Evolutionary conservation across 2,113 vertebrate species (phyloP).

Genomic region (Marmota monax): DNA sequence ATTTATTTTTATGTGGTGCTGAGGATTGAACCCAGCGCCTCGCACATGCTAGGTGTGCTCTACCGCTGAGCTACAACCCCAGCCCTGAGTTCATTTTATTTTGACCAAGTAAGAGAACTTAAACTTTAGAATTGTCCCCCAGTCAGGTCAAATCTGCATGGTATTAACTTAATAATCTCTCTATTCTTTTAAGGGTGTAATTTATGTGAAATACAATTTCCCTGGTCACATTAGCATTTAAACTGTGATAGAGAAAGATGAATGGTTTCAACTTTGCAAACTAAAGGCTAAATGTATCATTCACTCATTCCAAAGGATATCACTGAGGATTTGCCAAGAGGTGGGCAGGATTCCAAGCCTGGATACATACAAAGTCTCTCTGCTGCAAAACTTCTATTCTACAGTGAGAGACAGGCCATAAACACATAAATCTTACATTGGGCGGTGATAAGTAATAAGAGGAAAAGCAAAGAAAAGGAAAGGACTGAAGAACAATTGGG

Average conservation of each 20-base stretch:
- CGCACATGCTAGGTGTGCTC: too few relatives aligned
- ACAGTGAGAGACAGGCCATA: neutral
- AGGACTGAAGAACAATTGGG: neutral
- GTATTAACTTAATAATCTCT: conserved; percentile 14
- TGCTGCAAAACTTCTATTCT: neutral
- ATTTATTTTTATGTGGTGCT: too few relatives aligned
- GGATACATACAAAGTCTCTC: neutral
- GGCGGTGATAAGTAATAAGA: neutral
- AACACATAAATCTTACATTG: neutral
- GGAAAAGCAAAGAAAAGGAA: neutral
- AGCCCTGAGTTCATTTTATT: neutral
- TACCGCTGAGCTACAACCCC: too few relatives aligned
- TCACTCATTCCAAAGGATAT: neutral
- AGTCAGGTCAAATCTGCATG: neutral
- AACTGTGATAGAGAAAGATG: neutral
- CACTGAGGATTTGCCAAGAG: neutral
- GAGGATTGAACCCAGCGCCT: too few relatives aligned
- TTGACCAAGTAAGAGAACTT: conserved; percentile 52
- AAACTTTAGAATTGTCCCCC: neutral
- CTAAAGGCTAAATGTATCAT: neutral
- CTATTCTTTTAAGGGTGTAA: neutral
- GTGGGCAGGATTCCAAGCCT: neutral
- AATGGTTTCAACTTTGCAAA: conserved; percentile 17
- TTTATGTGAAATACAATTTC: conserved; percentile 50
- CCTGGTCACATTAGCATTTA: conserved; percentile 35